A percentile compares a stretch with the other conserved stretches of the same genome.
Conservation (phyloP, 2,888 invertebrate species). For the Melanotus villosus region DNA sequence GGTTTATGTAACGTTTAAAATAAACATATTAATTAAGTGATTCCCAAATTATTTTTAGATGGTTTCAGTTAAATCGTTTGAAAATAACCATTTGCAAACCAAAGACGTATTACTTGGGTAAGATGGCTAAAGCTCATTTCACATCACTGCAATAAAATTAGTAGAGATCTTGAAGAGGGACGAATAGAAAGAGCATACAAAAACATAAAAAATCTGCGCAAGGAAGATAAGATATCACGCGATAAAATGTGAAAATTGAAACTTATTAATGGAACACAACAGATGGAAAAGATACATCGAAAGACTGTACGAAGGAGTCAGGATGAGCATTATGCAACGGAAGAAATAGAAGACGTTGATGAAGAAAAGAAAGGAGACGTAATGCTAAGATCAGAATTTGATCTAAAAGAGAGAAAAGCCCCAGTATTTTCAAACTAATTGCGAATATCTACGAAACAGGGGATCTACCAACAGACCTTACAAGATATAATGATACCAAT, state of each 20-base stretch:
- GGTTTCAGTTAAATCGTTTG: too few relatives aligned
- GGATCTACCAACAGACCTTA: neutral
- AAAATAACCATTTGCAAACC: too few relatives aligned
- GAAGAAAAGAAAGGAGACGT: neutral
- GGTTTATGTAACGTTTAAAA: too few relatives aligned
- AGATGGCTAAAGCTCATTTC: too few relatives aligned
- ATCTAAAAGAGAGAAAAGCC: neutral
- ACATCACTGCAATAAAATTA: too few relatives aligned
- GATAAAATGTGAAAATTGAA: neutral
- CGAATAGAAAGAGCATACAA: neutral
- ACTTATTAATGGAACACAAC: slow-evolving; percentile 11
- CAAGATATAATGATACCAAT: neutral
- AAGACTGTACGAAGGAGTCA: slow-evolving; percentile 4
- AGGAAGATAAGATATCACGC: slow-evolving; percentile 1
- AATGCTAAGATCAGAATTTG: slow-evolving; percentile 7
- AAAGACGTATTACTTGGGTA: too few relatives aligned
- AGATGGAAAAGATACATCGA: slow-evolving; percentile 2
- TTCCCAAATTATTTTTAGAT: too few relatives aligned
- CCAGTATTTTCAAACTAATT: slow-evolving; percentile 5
- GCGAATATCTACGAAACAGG: neutral
- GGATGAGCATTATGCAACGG: neutral
- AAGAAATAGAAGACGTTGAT: neutral
- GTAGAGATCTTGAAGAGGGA: neutral
- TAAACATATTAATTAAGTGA: too few relatives aligned
- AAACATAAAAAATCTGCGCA: neutral